These are phyloP conservation scores for Chrysaora quinquecirrha DNA, from an alignment of 30 jellyfish, hydroid and myxozoan species.

Conservation along the genomic window DNA sequence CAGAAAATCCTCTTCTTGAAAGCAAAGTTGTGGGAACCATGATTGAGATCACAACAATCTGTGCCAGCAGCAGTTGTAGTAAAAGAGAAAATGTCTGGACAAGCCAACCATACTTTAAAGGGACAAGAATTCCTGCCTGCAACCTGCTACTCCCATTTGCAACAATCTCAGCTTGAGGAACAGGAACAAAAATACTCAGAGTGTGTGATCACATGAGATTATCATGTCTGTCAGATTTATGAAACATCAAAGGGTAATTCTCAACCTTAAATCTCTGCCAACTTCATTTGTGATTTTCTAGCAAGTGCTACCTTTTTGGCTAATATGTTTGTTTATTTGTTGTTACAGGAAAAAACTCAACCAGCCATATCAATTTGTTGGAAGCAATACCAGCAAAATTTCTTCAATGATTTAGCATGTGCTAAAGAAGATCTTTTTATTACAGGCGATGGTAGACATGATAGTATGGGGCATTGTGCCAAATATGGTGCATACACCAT, in stretches of 20 bases:
- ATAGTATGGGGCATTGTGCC: constrained; percentile 32
- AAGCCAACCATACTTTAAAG: constrained; percentile 42
- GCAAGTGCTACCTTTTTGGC: neutral
- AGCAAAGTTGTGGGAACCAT: constrained; percentile 24
- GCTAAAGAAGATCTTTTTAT: neutral
- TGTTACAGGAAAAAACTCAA: neutral
- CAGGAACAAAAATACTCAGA: constrained; percentile 26
- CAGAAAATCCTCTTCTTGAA: constrained; percentile 11
- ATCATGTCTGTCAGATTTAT: constrained; percentile 26
- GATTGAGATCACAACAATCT: constrained; percentile 23
- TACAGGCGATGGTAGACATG: constrained; percentile 20
- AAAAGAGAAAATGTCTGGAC: constrained; percentile 28
- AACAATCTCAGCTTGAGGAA: constrained; percentile 33
- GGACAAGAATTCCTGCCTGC: constrained; percentile 59
- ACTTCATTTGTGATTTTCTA: too few relatives aligned
- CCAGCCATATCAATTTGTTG: neutral
- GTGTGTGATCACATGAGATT: constrained; percentile 27
- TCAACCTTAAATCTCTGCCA: neutral
- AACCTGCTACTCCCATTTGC: constrained; percentile 46
- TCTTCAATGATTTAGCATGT: neutral
- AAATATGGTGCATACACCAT: constrained; percentile 8
- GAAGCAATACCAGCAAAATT: constrained; percentile 1
- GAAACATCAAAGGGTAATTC: constrained; percentile 58
- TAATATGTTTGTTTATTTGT: neutral
- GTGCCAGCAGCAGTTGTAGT: constrained; percentile 21